A percentile compares a stretch with the other conserved stretches of the same genome.
Evolutionary conservation across 2,888 invertebrate genomes (phyloP).

Genomic region (Imbricaverruca yamaguchii): DNA sequence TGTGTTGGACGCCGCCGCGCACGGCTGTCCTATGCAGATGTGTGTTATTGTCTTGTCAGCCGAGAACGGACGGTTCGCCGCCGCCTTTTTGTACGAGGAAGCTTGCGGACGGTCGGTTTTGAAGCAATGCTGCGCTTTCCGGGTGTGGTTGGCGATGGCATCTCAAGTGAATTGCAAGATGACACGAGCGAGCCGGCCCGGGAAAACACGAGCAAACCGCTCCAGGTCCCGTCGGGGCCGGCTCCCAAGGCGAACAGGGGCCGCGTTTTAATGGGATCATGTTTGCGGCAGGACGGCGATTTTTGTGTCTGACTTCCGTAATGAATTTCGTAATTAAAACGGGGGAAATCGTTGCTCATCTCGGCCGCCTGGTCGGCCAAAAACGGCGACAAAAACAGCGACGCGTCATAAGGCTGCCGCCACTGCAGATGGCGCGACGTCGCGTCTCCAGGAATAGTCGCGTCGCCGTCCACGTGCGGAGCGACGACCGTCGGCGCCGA

Average conservation of each 20-base stretch:
- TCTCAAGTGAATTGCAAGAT: no score
- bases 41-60: background rate
- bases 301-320: conserved; percentile 9
- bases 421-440: background rate
- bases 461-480: background rate
- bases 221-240: no score
- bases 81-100: background rate
- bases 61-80: background rate
- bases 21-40: background rate
- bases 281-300: background rate
- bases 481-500: no score
- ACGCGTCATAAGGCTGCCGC: background rate
- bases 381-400: background rate
- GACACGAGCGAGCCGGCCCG: no score
- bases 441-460: background rate
- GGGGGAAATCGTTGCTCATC: conserved; percentile 18
- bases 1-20: background rate
- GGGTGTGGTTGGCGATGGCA: no score
- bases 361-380: background rate
- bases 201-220: no score
- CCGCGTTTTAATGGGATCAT: conserved; percentile 12
- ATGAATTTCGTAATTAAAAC: conserved; percentile 18
- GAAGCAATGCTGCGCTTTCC: no score
- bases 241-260: background rate
- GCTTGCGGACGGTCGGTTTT: no score